Conservation (phyloP, 1,140 invertebrate species). For the Uloborus diversus region DNA sequence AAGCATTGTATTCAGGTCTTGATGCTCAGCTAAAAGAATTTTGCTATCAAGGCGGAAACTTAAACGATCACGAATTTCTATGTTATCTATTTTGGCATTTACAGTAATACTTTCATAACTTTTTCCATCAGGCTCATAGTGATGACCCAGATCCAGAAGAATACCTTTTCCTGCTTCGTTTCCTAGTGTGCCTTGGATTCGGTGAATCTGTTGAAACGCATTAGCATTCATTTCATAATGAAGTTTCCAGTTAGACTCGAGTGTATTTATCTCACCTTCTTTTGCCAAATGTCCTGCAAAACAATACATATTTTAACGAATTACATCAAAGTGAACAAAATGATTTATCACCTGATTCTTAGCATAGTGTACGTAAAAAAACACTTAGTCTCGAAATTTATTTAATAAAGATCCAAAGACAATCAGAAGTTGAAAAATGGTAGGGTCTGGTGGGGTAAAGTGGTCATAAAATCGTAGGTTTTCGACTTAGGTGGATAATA, state of each 20-base stretch:
- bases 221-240: constrained; percentile 21
- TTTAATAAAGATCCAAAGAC: too few relatives aligned
- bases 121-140: constrained; percentile 29
- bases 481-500: too few relatives aligned
- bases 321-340: too few relatives aligned
- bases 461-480: too few relatives aligned
- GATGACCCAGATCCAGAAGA: constrained; percentile 8
- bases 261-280: constrained; percentile 14
- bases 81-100: constrained; percentile 18
- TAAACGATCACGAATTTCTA: constrained; percentile 24
- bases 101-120: constrained; percentile 45
- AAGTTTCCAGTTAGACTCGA: constrained; percentile 16
- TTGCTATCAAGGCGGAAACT: constrained; percentile 16
- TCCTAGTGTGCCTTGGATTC: constrained; percentile 10
- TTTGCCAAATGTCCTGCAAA: constrained; percentile 34
- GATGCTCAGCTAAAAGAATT: constrained; percentile 31
- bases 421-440: too few relatives aligned
- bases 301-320: not conserved
- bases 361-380: too few relatives aligned
- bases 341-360: too few relatives aligned
- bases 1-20: constrained; percentile 27
- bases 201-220: constrained; percentile 28
- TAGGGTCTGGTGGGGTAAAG: too few relatives aligned
- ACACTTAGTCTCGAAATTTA: too few relatives aligned
- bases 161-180: constrained; percentile 12